Base-by-base conservation (phyloP, 2,797 vertebrate species). In the Galago senegalensis region DNA sequence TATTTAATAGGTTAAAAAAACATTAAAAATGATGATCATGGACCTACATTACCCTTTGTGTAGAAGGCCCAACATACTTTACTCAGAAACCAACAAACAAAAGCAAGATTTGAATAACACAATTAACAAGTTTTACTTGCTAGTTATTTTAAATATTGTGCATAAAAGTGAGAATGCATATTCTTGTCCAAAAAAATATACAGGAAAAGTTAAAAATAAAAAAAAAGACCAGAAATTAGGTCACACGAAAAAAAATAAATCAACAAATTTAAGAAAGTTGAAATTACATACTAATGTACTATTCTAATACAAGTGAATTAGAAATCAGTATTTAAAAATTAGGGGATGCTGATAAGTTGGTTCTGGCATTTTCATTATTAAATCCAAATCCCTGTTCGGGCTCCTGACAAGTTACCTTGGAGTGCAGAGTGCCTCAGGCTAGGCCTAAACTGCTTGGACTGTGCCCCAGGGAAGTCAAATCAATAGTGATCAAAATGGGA, bases 21-120 rank as follows among this genome's bases (percentile, higher is more conserved):
- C 27, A 56, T 29, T 92, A 53, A 53, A 77, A 56, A 84, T 69
- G 7, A 34, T 7, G 43, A 69, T 11, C 46, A 58, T 29, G 60
- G 87, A 82, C 27, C 20, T 67, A 40, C 34, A 56, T 21, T 65
- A 63, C 34, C 23, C 27, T 90, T 79, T 93, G 43, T 82, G 27
- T 20, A 76, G 9, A 63, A 25, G 69, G 69, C 2, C 11, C 75
- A 89, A 56, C 29, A 79, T n/a, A 80, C 31, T 86, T 84, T 83
- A 58, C 29, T 90, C 31, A 86, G 81, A 89, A 86, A 80, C 40
- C 77, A 82, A 89, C 53, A 70, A 84, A 72, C n/a, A 76, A 17
- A 77, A 31, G n/a, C 3, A 7, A 69, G n/a, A 40, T 75, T 14
- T 90, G 67, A 27, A 37, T 34, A 58, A 84, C 16, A 21, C 3